phyloP scores from a whole-genome alignment of 2,888 invertebrate species.

The Ceraclea dissimilis region DNA sequence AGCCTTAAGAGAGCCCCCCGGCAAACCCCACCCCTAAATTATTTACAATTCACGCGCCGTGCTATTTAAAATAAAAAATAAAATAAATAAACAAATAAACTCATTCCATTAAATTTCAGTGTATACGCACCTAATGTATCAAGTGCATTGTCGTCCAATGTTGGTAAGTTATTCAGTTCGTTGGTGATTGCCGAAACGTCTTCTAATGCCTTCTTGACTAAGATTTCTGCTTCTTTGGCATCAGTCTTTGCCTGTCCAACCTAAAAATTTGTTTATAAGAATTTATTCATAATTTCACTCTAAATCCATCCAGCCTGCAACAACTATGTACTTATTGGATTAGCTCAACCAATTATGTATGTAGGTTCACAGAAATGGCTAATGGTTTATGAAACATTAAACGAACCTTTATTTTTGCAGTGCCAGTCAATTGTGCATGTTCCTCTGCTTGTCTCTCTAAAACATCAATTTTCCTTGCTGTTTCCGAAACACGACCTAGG shows the following conservation, averaged over 20 bases:
- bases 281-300: too few species aligned
- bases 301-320: too few species aligned
- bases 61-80: too few species aligned
- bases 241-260: slow-evolving; percentile 84
- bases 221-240: slow-evolving; percentile 70
- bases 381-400: too few species aligned
- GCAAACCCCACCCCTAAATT: too few species aligned
- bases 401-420: slow-evolving; percentile 64
- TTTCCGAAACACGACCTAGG: slow-evolving; percentile 63
- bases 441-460: slow-evolving; percentile 59
- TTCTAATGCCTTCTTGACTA: slow-evolving; percentile 71
- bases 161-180: slow-evolving; percentile 66
- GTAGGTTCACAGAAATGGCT: too few species aligned
- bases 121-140: slow-evolving; percentile 46
- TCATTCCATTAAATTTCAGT: not conserved
- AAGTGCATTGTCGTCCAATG: slow-evolving; percentile 61
- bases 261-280: slow-evolving; percentile 46
- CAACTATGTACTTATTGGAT: too few species aligned
- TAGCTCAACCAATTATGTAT: too few species aligned
- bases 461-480: slow-evolving; percentile 59
- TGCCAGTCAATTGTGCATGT: slow-evolving; percentile 63
- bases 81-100: too few species aligned
- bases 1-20: too few species aligned
- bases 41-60: too few species aligned
- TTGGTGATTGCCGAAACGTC: slow-evolving; percentile 72